Evolutionary conservation across 2,113 vertebrate genomes (phyloP).

Genomic region (Oreochromis spilurus): DNA sequence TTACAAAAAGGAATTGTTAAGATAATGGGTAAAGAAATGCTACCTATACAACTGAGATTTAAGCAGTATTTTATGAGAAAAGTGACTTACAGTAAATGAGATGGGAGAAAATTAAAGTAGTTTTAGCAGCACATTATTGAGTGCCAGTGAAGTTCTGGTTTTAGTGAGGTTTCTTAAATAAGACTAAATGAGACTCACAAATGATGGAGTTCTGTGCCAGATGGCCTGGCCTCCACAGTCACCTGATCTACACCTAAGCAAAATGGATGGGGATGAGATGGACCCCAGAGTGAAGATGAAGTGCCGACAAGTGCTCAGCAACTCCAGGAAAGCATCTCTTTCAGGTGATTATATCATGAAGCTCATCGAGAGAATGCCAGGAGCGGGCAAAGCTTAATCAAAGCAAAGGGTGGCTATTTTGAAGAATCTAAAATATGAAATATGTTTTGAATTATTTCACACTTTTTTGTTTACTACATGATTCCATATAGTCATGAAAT

Average conservation of each 20-base stretch:
- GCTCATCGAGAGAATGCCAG: background rate
- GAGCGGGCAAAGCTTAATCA: background rate
- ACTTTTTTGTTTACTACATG: background rate
- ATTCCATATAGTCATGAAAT: accelerated
- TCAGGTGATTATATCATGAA: accelerated
- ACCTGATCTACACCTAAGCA: accelerated
- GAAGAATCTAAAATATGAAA: background rate
- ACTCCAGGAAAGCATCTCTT: background rate
- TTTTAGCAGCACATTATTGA: background rate
- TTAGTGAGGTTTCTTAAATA: background rate
- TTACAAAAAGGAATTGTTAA: background rate
- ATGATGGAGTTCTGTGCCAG: background rate
- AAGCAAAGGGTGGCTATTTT: background rate
- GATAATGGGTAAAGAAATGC: background rate
- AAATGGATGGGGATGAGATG: background rate
- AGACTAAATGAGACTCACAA: background rate
- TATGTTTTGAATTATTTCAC: background rate
- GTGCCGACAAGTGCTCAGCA: background rate
- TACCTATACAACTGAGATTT: background rate
- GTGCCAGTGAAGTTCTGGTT: background rate
- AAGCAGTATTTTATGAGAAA: background rate
- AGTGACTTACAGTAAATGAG: background rate
- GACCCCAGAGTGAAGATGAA: background rate
- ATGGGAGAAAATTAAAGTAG: accelerated
- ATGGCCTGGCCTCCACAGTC: background rate